phyloP scores from a whole-genome alignment of 53 echinoderm and acorn worm species.

The Astropecten irregularis region DNA sequence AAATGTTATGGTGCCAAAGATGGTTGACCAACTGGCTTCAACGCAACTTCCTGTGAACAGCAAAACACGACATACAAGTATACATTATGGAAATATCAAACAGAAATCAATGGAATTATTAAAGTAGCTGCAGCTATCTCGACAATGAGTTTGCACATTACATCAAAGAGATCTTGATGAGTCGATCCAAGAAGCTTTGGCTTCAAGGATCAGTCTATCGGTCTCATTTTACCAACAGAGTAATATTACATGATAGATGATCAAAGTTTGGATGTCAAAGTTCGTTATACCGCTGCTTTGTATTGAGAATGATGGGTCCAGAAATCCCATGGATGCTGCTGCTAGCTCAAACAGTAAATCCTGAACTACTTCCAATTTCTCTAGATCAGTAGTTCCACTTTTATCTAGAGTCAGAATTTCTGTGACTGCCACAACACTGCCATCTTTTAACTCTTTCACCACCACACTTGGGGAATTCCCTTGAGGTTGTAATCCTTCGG shows the following conservation, averaged over 20 bases:
- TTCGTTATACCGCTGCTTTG: no score
- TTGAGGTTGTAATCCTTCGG: constrained; percentile 22
- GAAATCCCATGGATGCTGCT: constrained; percentile 54
- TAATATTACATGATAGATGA: no score
- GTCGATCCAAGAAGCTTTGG: no score
- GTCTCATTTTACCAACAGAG: no score
- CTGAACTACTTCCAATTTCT: background rate
- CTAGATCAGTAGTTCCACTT: constrained; percentile 3
- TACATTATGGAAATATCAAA: no score
- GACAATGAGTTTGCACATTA: no score
- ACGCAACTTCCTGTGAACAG: constrained; percentile 52
- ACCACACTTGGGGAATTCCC: constrained; percentile 1
- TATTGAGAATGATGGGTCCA: constrained; percentile 56
- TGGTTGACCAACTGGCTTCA: background rate
- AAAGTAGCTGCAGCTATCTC: no score
- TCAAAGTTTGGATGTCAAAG: no score
- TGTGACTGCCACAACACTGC: constrained; percentile 58
- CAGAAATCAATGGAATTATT: no score
- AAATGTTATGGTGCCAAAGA: constrained; percentile 54
- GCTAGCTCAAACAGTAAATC: constrained; percentile 29
- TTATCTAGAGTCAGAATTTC: constrained; percentile 35
- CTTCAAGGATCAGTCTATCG: no score
- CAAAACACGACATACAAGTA: no score
- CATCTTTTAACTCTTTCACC: constrained; percentile 25
- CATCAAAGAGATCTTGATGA: no score